Conservation (phyloP, 2,888 invertebrate species). For the Artemia sinica region DNA sequence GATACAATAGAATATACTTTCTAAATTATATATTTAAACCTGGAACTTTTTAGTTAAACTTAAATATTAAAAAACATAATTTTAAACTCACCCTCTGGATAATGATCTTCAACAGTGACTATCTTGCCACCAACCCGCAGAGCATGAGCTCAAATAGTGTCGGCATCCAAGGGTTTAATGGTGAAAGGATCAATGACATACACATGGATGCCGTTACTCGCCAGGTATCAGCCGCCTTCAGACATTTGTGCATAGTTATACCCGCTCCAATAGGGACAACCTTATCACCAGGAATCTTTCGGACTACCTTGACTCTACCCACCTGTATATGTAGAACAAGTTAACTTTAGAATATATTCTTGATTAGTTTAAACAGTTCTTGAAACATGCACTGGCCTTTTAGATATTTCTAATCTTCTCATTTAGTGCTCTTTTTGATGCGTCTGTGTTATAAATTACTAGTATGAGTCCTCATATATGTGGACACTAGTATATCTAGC, state of each 20-base stretch:
- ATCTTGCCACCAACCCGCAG: constrained; percentile 59
- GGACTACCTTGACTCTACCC: constrained; percentile 62
- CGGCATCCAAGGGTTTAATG: constrained; percentile 77
- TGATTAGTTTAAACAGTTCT: not conserved
- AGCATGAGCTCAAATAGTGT: constrained; percentile 55
- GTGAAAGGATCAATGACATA: constrained; percentile 90
- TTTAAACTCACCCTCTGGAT: constrained; percentile 54
- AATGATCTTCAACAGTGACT: constrained; percentile 92
- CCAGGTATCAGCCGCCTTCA: constrained; percentile 63
- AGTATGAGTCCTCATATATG: too few species aligned
- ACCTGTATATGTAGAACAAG: constrained; percentile 33
- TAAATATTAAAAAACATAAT: too few species aligned
- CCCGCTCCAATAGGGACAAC: constrained; percentile 81
- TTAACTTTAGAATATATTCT: constrained; percentile 17
- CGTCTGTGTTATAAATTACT: not conserved
- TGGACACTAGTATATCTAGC: too few species aligned
- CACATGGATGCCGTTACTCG: constrained; percentile 48
- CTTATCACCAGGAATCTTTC: constrained; percentile 53
- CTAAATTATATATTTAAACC: too few species aligned
- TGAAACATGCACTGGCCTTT: not conserved
- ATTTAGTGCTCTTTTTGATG: not conserved
- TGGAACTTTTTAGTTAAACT: too few species aligned
- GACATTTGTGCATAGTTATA: constrained; percentile 75
- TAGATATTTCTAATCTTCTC: not conserved
- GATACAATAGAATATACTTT: too few species aligned